Base-by-base conservation (phyloP, 2,113 vertebrate genomes). In the Hoplias malabaricus region DNA sequence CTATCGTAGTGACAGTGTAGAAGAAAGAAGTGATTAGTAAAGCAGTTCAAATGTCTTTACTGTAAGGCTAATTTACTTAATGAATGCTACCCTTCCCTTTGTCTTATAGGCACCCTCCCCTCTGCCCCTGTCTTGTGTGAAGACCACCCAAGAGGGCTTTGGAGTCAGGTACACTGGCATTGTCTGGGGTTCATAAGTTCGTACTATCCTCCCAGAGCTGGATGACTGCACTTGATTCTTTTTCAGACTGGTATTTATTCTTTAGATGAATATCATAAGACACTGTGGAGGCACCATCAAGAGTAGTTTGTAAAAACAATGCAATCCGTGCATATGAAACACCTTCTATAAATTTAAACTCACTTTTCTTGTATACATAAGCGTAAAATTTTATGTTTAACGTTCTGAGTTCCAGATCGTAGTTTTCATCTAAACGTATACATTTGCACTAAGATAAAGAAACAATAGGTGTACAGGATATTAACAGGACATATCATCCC, bases 111-210 rank as follows among this genome's bases (percentile, higher is more conserved):
- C 40, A 7, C 65, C 82, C 16, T 61, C 71, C 31, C 54, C 33
- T 66, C 14, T 70, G 61, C 43, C 9, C n/a, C 57, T 27, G 66
- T 5, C 23, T 53, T 53, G 27, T 63, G 66, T 68, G 69, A 46
- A 73, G 84, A 82, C 90, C 89, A 91, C 84, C 85, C 85, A 71
- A 81, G 82, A 83, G 48, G 27, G 70, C 73, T 73, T 69, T 82
- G 63, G 54, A 78, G 75, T 74, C 86, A 89, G 86, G 86, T 90
- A 87, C 54, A 29, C 25, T 29, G 56, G 43, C 53, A 27, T 73
- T 80, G 48, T 80, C 73, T 27, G 81, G 81, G 77, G 87, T 88
- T 90, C 87, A 89, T 70, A 82, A 88, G 87, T 88, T 90, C 86
- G 86, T 61, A 46, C 67, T 53, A 23, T 21, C 53, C 54, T 21